A percentile compares a stretch with the other conserved stretches of the same genome.
Evolutionary conservation across 2,113 vertebrate genomes (phyloP).

Genomic region (Acrocephalus arundinaceus): DNA sequence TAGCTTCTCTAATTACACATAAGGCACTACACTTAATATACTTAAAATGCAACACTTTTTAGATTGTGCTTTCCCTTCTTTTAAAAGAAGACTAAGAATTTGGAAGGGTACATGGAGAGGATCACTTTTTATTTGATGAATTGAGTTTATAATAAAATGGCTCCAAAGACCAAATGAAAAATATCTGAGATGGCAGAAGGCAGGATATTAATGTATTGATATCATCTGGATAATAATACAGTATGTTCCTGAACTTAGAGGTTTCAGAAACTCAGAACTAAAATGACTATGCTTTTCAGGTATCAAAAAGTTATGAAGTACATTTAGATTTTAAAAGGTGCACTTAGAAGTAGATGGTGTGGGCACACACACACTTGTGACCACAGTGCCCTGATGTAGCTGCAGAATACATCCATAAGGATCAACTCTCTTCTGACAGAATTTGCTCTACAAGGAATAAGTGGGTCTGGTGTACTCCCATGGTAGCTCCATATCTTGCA

Average conservation of each 20-base stretch:
- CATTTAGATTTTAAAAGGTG: background rate
- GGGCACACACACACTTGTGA: background rate
- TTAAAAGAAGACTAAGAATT: background rate
- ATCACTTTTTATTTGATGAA: slow-evolving; percentile 30
- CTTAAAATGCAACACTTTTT: background rate
- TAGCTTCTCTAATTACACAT: background rate
- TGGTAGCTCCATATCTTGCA: background rate
- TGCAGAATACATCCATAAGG: background rate
- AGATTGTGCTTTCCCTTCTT: background rate
- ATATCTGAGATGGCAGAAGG: slow-evolving; percentile 12
- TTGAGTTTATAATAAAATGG: slow-evolving; percentile 13
- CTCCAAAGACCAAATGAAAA: slow-evolving; percentile 18
- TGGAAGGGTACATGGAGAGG: background rate
- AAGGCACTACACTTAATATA: background rate
- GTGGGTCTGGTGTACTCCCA: background rate
- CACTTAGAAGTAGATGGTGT: background rate
- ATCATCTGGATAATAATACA: slow-evolving; percentile 54
- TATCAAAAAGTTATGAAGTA: background rate
- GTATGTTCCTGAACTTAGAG: background rate
- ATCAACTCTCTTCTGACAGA: background rate
- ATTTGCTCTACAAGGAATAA: background rate
- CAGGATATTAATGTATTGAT: slow-evolving; percentile 65
- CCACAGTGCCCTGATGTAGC: background rate
- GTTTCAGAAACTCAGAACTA: slow-evolving; percentile 18
- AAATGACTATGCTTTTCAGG: background rate